Percentiles rank a stretch among this genome's conserved stretches.
phyloP scores from a whole-genome alignment of 1,140 invertebrate genomes.

The Drosophila ercepeae region DNA sequence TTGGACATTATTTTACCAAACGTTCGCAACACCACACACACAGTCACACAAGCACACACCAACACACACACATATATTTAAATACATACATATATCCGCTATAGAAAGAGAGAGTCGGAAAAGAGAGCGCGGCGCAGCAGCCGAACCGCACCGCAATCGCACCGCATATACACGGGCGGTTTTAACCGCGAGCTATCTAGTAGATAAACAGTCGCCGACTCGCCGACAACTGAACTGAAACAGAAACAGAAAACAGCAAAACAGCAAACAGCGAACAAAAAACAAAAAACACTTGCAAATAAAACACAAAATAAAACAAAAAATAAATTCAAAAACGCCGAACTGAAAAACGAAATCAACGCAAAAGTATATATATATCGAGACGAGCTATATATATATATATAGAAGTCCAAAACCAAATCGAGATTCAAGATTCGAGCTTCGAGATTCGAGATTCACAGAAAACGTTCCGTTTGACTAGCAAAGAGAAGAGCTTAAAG shows the following conservation, averaged over 20 bases:
- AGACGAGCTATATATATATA: not conserved
- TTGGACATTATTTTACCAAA: conserved; percentile 81
- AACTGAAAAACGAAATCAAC: conserved; percentile 11
- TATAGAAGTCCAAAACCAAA: not conserved
- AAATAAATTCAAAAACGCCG: not conserved
- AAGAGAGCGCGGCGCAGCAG: conserved; percentile 42
- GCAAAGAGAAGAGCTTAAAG: not conserved
- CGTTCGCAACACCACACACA: conserved; percentile 61
- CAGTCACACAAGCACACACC: not conserved
- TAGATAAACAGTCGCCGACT: conserved; percentile 78
- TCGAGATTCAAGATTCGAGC: not conserved
- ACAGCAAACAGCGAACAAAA: conserved; percentile 8
- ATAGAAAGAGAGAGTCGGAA: not conserved
- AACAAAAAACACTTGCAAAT: conserved; percentile 17
- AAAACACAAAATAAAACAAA: not conserved
- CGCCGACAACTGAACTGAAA: conserved; percentile 53
- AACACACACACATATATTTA: not conserved
- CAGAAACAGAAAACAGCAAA: conserved; percentile 13
- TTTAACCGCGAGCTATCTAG: conserved; percentile 69
- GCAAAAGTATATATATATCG: not conserved
- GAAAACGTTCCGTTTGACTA: conserved; percentile 1
- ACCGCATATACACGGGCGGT: conserved; percentile 62
- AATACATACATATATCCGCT: not conserved
- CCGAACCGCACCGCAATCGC: conserved; percentile 22
- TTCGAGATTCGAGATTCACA: too few relatives aligned